Conservation (phyloP, 2,888 invertebrate genomes). For the Seira musarum region DNA sequence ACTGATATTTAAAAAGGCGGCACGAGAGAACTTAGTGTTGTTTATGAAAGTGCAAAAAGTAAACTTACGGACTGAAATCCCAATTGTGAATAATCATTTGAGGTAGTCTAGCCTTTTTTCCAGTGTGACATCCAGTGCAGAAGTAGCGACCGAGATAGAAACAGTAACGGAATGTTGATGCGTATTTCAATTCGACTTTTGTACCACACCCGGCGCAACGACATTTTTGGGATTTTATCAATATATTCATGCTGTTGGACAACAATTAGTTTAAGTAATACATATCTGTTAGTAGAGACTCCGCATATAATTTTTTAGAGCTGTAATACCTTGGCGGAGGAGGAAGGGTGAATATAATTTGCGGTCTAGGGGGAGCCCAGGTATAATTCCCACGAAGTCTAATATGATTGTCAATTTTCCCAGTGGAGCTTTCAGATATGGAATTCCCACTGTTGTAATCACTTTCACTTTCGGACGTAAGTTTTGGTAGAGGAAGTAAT, state of each 20-base stretch:
- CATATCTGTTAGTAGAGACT: too few species aligned
- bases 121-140: constrained; percentile 89
- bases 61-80: constrained; percentile 77
- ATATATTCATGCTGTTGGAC: constrained; percentile 76
- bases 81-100: constrained; percentile 79
- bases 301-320: too few species aligned
- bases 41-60: too few species aligned
- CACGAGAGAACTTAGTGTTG: too few species aligned
- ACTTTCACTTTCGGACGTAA: constrained; percentile 79
- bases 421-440: constrained; percentile 53
- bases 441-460: constrained; percentile 69
- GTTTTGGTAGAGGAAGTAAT: constrained; percentile 83
- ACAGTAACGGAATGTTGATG: constrained; percentile 84
- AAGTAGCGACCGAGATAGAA: constrained; percentile 88
- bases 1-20: too few species aligned
- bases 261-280: too few species aligned
- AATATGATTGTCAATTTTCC: constrained; percentile 67
- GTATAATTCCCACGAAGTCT: constrained; percentile 81
- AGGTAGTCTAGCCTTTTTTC: constrained; percentile 82
- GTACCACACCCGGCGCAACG: constrained; percentile 90
- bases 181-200: constrained; percentile 82
- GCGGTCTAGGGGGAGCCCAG: constrained; percentile 89
- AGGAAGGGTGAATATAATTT: constrained; percentile 87
- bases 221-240: constrained; percentile 83
- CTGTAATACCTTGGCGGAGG: constrained; percentile 80